phyloP scores from a whole-genome alignment of 2,888 invertebrate genomes.

The Thalpophila matura region DNA sequence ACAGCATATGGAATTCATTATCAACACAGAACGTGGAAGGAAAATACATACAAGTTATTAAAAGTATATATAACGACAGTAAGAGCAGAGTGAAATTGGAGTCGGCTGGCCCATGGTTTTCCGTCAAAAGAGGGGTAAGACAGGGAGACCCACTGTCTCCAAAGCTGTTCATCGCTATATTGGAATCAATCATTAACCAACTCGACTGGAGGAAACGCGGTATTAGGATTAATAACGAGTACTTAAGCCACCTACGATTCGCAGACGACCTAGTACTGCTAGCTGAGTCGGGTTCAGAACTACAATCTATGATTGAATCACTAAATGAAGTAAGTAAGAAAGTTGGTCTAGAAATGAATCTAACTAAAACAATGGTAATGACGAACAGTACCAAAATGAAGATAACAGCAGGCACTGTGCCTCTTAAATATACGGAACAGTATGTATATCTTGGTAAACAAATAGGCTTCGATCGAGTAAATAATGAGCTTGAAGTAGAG shows the following conservation, averaged over 20 bases:
- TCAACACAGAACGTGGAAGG: no score
- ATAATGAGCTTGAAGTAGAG: not conserved
- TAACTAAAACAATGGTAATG: constrained; percentile 10
- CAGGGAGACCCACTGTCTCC: no score
- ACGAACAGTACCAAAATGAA: constrained; percentile 5
- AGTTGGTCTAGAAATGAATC: constrained; percentile 16
- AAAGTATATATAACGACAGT: no score
- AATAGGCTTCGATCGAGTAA: not conserved
- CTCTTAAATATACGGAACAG: constrained; percentile 16
- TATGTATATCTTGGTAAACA: not conserved
- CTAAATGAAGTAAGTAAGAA: constrained; percentile 5
- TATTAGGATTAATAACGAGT: not conserved
- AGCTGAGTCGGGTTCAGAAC: constrained; percentile 1
- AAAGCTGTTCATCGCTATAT: no score
- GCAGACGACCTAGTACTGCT: constrained; percentile 7
- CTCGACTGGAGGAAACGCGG: no score
- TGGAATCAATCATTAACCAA: no score
- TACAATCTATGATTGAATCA: not conserved
- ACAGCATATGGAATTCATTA: no score
- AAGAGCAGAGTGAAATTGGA: no score
- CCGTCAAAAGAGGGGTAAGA: no score
- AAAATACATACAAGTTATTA: no score
- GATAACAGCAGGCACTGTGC: not conserved
- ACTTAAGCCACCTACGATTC: constrained; percentile 1
- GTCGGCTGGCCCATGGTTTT: no score